Percentiles rank a stretch among this genome's conserved stretches.
phyloP scores from a whole-genome alignment of 2,113 vertebrate genomes.

The Tetraodon nigroviridis region DNA sequence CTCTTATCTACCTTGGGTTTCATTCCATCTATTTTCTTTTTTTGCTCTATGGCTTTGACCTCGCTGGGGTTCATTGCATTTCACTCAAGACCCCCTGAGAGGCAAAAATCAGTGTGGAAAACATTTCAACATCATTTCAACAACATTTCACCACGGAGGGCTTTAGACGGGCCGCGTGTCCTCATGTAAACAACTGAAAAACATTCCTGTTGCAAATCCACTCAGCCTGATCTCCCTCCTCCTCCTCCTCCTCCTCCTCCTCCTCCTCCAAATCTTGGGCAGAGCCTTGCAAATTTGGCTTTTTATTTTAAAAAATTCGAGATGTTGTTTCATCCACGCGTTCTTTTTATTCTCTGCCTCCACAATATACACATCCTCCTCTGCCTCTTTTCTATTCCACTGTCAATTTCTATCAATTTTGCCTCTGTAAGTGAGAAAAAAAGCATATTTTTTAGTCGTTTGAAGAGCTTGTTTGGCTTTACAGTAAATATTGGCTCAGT shows the following conservation, averaged over 20 bases:
- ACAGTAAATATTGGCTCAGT: slow-evolving; percentile 35
- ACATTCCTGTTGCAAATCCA: slow-evolving; percentile 35
- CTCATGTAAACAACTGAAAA: slow-evolving; percentile 30
- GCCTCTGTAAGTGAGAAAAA: slow-evolving; percentile 26
- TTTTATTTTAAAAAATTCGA: not conserved
- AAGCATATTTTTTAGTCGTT: slow-evolving; percentile 30
- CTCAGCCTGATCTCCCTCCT: too few relatives aligned
- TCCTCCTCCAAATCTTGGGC: slow-evolving; percentile 8
- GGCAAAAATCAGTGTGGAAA: slow-evolving; percentile 8
- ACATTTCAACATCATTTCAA: too few relatives aligned
- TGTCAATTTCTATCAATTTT: not conserved
- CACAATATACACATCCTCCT: slow-evolving; percentile 36
- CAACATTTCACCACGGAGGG: too few relatives aligned
- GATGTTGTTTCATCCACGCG: slow-evolving; percentile 33
- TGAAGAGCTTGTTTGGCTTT: slow-evolving; percentile 31
- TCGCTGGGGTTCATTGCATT: too few relatives aligned
- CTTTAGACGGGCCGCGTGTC: slow-evolving; percentile 21
- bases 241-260: too few relatives aligned
- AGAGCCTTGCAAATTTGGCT: slow-evolving; percentile 3
- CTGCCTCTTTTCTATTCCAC: slow-evolving; percentile 8
- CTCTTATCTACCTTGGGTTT: not conserved
- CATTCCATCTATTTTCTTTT: not conserved
- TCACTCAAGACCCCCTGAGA: slow-evolving; percentile 3
- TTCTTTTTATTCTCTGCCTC: slow-evolving; percentile 28
- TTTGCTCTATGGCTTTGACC: too few relatives aligned